Evolutionary conservation across 2,797 vertebrate genomes (phyloP).

Genomic region (Balearica regulorum): DNA sequence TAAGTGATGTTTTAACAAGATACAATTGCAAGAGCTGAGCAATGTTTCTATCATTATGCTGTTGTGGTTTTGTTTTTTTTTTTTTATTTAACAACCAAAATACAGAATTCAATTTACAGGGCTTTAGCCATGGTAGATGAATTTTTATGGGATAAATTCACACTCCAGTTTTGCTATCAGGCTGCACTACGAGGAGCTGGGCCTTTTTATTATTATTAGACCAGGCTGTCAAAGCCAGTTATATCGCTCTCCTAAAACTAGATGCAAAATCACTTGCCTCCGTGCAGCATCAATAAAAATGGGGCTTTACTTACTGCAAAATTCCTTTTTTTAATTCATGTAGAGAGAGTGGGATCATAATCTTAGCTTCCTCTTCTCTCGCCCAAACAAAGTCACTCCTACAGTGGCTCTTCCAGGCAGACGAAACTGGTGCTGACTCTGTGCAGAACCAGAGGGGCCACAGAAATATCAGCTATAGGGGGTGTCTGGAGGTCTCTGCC

Average conservation of each 20-base stretch:
- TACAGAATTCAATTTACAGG: constrained; percentile 46
- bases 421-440: neutral
- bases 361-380: neutral
- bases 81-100: constrained; percentile 52
- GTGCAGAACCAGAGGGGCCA: neutral
- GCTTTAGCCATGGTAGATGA: constrained; percentile 56
- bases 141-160: constrained; percentile 61
- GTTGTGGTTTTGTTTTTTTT: neutral
- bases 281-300: constrained; percentile 40
- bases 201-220: constrained; percentile 59
- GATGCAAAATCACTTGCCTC: constrained; percentile 44
- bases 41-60: constrained; percentile 3
- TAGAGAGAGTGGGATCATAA: neutral
- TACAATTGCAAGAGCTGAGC: neutral
- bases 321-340: neutral
- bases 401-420: neutral
- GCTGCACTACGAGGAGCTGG: neutral
- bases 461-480: neutral
- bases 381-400: neutral
- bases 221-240: constrained; percentile 47
- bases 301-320: neutral
- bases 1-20: constrained; percentile 34
- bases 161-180: constrained; percentile 30
- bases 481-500: neutral
- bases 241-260: constrained; percentile 60